Percentiles rank a stretch among this genome's conserved stretches.
These are phyloP conservation scores for Hylia prasina DNA, from an alignment of 2,113 vertebrate species.

Conservation along the genomic window DNA sequence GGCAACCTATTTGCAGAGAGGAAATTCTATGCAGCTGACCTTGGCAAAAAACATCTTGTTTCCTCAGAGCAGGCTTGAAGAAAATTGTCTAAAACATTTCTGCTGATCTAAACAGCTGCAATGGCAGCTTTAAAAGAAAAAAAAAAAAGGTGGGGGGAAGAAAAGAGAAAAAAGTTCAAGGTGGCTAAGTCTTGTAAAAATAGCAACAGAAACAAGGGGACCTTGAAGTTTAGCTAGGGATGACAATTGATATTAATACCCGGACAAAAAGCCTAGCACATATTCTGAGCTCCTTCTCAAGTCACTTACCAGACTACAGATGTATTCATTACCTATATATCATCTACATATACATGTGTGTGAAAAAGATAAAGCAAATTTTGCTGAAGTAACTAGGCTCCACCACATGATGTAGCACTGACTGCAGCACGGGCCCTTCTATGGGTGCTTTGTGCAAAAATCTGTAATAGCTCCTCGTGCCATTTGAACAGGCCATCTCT, in stretches of 20 bases:
- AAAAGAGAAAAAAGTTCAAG: neutral
- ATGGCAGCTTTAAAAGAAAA: rapidly evolving
- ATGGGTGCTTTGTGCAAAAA: neutral
- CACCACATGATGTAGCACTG: neutral
- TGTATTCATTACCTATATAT: neutral
- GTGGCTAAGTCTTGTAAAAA: neutral
- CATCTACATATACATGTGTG: neutral
- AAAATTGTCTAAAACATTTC: neutral
- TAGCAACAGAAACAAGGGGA: neutral
- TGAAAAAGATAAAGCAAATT: neutral
- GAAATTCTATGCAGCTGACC: neutral
- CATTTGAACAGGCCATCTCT: neutral
- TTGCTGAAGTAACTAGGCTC: neutral
- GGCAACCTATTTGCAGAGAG: neutral
- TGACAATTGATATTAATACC: neutral
- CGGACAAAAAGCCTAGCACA: neutral
- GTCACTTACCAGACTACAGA: neutral
- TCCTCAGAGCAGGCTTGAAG: neutral
- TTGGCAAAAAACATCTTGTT: neutral
- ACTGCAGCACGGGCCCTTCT: neutral
- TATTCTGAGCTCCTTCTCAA: neutral
- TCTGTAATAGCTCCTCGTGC: rapidly evolving
- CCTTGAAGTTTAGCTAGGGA: neutral
- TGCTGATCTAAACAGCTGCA: neutral
- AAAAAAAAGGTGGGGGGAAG: neutral